A percentile compares a stretch with the other conserved stretches of the same genome.
phyloP scores from a whole-genome alignment of 1,140 invertebrate species.

The Aphidius ervi region DNA sequence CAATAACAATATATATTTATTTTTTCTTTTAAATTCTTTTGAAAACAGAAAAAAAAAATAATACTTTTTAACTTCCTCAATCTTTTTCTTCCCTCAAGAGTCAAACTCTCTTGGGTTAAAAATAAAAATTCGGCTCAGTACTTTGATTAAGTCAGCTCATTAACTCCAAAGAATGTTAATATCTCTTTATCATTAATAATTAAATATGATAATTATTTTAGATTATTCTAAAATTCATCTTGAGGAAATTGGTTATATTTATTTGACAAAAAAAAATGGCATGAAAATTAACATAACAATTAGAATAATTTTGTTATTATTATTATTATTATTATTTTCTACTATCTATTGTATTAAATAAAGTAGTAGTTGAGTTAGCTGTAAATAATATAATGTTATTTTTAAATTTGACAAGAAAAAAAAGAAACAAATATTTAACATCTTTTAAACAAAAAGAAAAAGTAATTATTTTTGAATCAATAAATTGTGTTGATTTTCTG shows the following conservation, averaged over 20 bases:
- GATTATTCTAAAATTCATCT: too few relatives aligned
- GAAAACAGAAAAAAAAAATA: too few relatives aligned
- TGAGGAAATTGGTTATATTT: too few relatives aligned
- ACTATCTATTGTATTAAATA: too few relatives aligned
- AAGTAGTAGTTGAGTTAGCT: background rate
- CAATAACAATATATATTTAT: too few relatives aligned
- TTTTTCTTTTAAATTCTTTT: too few relatives aligned
- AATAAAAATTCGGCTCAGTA: conserved; percentile 20
- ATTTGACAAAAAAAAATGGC: too few relatives aligned
- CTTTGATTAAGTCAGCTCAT: conserved; percentile 24
- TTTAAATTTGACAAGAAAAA: background rate
- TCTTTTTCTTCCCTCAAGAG: conserved; percentile 35
- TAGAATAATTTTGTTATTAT: too few relatives aligned
- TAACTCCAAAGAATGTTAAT: conserved; percentile 34
- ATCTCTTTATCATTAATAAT: conserved; percentile 23
- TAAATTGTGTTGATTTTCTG: background rate
- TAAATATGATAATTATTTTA: background rate
- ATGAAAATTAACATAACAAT: too few relatives aligned
- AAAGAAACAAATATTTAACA: background rate
- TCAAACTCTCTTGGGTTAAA: conserved; percentile 21
- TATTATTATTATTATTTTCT: too few relatives aligned
- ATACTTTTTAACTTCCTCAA: conserved; percentile 22
- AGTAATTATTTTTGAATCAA: too few relatives aligned
- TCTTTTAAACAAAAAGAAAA: background rate
- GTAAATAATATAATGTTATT: conserved; percentile 2